A percentile compares a stretch with the other conserved stretches of the same genome.
Evolutionary conservation across 1,140 invertebrate species (phyloP).

Genomic region (Littorina saxatilis): DNA sequence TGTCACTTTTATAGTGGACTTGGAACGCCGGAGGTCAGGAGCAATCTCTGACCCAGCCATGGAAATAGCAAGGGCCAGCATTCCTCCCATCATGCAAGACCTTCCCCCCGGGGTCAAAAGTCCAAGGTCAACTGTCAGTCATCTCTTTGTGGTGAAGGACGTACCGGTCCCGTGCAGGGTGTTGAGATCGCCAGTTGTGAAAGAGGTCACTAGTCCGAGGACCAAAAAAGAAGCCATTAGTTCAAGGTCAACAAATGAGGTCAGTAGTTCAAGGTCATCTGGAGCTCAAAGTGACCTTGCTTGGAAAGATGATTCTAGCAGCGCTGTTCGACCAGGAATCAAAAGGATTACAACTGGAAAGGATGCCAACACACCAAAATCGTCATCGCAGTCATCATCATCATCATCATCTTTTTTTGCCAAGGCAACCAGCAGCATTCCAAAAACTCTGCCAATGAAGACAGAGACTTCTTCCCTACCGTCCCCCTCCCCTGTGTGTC

Average conservation of each 20-base stretch:
- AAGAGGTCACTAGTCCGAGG: background rate
- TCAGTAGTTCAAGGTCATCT: background rate
- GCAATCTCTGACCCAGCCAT: background rate
- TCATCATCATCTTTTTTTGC: slow-evolving; percentile 3
- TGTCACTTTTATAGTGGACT: background rate
- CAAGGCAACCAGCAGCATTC: slow-evolving; percentile 23
- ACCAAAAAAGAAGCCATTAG: background rate
- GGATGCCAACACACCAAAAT: no score
- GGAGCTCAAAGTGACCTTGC: background rate
- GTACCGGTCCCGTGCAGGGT: background rate
- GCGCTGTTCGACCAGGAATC: background rate
- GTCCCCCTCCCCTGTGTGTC: background rate
- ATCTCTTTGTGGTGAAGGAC: slow-evolving; percentile 4
- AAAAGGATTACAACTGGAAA: no score
- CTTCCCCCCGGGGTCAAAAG: background rate
- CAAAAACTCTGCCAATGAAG: background rate
- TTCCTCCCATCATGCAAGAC: background rate
- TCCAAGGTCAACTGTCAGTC: background rate
- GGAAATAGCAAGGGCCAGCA: background rate
- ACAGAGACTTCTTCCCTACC: background rate
- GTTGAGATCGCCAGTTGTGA: background rate
- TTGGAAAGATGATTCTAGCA: background rate
- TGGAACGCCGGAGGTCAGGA: background rate
- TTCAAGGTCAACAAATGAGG: background rate
- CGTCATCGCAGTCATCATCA: background rate